Evolutionary conservation across 2,797 vertebrate species (phyloP), one percentile per base, ranked within the genome.

Genomic region (Sternotherus odoratus): DNA sequence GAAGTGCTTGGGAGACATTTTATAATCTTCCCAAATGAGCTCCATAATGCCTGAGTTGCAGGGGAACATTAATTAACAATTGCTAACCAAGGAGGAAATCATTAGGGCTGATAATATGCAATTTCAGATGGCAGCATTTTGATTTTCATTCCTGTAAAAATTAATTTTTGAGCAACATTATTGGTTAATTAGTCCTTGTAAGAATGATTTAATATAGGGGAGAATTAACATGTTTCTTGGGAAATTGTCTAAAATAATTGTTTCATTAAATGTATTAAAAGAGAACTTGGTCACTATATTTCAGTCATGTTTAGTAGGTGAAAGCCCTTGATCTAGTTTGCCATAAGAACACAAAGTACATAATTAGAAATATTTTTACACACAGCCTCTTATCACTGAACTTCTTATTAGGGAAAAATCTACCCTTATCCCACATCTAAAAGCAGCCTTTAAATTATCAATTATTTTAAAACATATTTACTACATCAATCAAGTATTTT

Each of bases 111-210:
- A 80, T 60, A 89, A 28, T 87, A 33, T 91, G n/a, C 94, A 85
- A 91, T 91, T 95, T 95, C 36, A 60, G 78, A 79, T 60, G 56
- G 69, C n/a, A 90, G 48, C 56, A 82, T 95, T 96, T 94, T 97
- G 48, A 72, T 57, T 91, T 87, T 75, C 87, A 66, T 66, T 92
- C 48, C 16, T 94, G 5, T 63, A 74, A 39, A 91, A 91, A 91
- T 66, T 49, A 92, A 8, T 48, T 49, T n/a, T 1, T 92, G 53
- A 66, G 43, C 50, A 79, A 81, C 50, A 43, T 19, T 93, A 39
- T 80, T 63, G 85, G 88, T 82, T 95, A 89, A 92, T 91, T 95
- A 72, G 57, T 83, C 33, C 36, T 90, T 87, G 23, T 33, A 5
- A 26, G 26, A 66, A 17, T 92, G 87, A 88, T 94, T 81, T 89